Evolutionary conservation across 2,113 vertebrate species (phyloP).

Genomic region (Xerus inauris): DNA sequence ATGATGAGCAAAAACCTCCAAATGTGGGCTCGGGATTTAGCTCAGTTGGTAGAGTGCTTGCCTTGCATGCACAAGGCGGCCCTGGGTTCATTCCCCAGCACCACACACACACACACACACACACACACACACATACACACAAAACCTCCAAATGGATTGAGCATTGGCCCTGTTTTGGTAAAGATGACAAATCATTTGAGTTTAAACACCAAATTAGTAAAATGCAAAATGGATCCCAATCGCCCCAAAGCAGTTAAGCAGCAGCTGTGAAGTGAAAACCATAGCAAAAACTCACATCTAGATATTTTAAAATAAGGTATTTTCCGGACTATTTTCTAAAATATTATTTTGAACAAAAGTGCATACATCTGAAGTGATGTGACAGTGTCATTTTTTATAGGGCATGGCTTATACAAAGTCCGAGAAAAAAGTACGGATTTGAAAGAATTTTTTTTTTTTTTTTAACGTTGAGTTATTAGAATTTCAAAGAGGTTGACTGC

Average conservation of each 20-base stretch:
- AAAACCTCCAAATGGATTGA: neutral
- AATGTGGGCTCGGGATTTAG: too few relatives aligned
- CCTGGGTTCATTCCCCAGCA: too few relatives aligned
- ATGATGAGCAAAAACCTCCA: neutral
- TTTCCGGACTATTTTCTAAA: neutral
- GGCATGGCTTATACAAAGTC: neutral
- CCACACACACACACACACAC: too few relatives aligned
- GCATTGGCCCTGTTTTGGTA: neutral
- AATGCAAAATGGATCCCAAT: neutral
- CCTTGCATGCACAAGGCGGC: too few relatives aligned
- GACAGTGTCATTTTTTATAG: neutral
- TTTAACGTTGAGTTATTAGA: constrained; percentile 61
- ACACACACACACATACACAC: too few relatives aligned
- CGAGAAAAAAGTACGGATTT: neutral
- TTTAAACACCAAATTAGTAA: constrained; percentile 22
- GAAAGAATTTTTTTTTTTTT: constrained; percentile 24
- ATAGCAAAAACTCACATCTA: neutral
- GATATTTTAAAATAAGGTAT: neutral
- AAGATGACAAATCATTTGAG: neutral
- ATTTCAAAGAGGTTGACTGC: constrained; percentile 73
- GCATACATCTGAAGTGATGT: neutral
- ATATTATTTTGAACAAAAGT: neutral
- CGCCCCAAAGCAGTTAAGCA: neutral
- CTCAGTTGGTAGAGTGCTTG: too few relatives aligned
- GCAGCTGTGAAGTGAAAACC: neutral